Percentiles rank a stretch among this genome's conserved stretches.
phyloP scores from a whole-genome alignment of 2,797 vertebrate species.

The Myripristis murdjan region DNA sequence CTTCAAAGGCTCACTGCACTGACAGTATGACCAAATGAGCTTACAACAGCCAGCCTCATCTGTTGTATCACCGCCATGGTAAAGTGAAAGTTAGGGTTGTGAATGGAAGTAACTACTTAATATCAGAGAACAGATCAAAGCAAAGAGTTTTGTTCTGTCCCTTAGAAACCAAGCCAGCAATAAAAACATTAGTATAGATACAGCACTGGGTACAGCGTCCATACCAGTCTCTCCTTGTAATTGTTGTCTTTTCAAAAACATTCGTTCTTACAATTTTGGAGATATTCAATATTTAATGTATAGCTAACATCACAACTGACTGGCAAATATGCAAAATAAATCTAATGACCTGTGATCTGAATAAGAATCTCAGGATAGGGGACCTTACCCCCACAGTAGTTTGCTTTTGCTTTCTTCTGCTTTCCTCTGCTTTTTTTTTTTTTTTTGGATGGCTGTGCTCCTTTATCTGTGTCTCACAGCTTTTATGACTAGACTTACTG shows the following conservation, averaged over 20 bases:
- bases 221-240: slow-evolving; percentile 6
- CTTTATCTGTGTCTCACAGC: not conserved
- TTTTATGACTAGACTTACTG: slow-evolving; percentile 13
- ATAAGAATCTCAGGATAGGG: not conserved
- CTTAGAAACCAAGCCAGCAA: slow-evolving; percentile 31
- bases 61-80: slow-evolving; percentile 50
- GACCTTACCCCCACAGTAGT: not conserved
- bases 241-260: not conserved
- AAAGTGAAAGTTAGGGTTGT: slow-evolving; percentile 55
- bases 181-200: slow-evolving; percentile 33
- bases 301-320: not conserved
- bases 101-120: slow-evolving; percentile 67
- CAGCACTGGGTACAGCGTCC: slow-evolving; percentile 11
- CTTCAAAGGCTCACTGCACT: slow-evolving; percentile 73
- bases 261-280: not conserved
- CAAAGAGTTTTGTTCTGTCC: slow-evolving; percentile 41
- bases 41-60: slow-evolving; percentile 62
- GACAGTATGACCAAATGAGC: slow-evolving; percentile 59
- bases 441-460: not conserved
- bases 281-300: not conserved
- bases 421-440: too few species aligned
- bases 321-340: not conserved
- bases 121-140: slow-evolving; percentile 28
- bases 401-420: not conserved
- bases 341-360: too few species aligned